A percentile compares a stretch with the other conserved stretches of the same genome.
Conservation (phyloP, 64 coral and sea anemone genomes). For the Acropora yongei region DNA sequence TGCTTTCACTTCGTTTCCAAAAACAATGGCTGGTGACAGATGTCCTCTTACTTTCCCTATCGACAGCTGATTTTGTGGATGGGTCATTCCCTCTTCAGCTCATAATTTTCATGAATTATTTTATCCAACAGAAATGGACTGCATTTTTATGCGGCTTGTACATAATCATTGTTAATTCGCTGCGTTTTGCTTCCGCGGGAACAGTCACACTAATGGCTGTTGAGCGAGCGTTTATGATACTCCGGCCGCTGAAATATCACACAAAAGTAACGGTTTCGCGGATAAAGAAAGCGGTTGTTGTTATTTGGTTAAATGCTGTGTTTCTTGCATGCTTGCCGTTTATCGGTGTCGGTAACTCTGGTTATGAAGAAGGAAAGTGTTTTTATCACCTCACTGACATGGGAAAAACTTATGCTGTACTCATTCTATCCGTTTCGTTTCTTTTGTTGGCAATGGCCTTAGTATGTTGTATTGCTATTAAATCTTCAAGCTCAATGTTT, state of each 20-base stretch:
- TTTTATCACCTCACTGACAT: constrained; percentile 82
- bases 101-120: constrained; percentile 90
- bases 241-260: constrained; percentile 83
- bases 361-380: constrained; percentile 72
- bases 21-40: constrained; percentile 83
- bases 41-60: constrained; percentile 79
- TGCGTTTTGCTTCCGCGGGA: constrained; percentile 84
- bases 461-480: constrained; percentile 74
- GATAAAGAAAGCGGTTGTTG: constrained; percentile 53
- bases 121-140: constrained; percentile 64
- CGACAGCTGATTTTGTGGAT: constrained; percentile 84
- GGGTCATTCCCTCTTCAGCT: constrained; percentile 80
- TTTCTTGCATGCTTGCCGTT: constrained; percentile 62
- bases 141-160: constrained; percentile 66
- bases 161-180: constrained; percentile 57
- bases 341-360: constrained; percentile 67
- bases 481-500: constrained; percentile 70
- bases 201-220: constrained; percentile 86
- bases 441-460: constrained; percentile 71
- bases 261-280: constrained; percentile 74
- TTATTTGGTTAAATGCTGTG: constrained; percentile 77
- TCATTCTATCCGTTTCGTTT: constrained; percentile 66
- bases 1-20: constrained; percentile 71
- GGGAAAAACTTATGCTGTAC: constrained; percentile 59
- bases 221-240: constrained; percentile 77